Evolutionary conservation across 1,140 invertebrate genomes (phyloP), one percentile per base, ranked within the genome.

Genomic region (Octopus bimaculoides): DNA sequence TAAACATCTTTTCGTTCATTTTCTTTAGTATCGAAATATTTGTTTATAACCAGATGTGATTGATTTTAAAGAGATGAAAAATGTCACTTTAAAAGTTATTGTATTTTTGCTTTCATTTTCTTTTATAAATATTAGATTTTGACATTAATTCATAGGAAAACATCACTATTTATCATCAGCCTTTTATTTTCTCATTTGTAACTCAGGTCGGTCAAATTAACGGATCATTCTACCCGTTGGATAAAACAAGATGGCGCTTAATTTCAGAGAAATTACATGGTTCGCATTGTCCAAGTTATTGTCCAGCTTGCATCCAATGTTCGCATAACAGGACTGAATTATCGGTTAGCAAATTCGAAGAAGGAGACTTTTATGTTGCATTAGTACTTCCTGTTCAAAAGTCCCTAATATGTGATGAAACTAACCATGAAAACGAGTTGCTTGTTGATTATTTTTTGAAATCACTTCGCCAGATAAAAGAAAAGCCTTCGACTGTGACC

Each of bases 151-250:
- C 66, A 14, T 71, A n/a, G 66, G 66, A 71, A 14, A 17, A 71
- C 7, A 71, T 71, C 66, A 8, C 66, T 71, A 71, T 71, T 71
- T 71, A 71, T 71, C 17, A 9, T 71, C 66, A 71, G 66, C 66
- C 66, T 9, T 71, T 71, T 6, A 71, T 71, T 71, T 71, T 71
- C 66, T 71, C 66, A 20, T 71, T 71, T 71, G 14, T 71, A 6
- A 71, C 14, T 0, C 66, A 71, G 66, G 66, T 71, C 66, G 66
- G 66, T 20, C 66, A 71, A 71, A 71, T 71, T 20, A 71, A 20
- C 66, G 66, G 66, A 71, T 8, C 7, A 6, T 71, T 71, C 14
- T 14, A 71, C 14, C 66, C 66, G 66, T 20, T 71, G 9, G 66
- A 71, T 20, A 71, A 71, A 14, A 71, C 66, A 71, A 71, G 66